Percentiles rank a stretch among this genome's conserved stretches.
Conservation (phyloP, 1,140 invertebrate species). For the Trigoniulus corallinus region DNA sequence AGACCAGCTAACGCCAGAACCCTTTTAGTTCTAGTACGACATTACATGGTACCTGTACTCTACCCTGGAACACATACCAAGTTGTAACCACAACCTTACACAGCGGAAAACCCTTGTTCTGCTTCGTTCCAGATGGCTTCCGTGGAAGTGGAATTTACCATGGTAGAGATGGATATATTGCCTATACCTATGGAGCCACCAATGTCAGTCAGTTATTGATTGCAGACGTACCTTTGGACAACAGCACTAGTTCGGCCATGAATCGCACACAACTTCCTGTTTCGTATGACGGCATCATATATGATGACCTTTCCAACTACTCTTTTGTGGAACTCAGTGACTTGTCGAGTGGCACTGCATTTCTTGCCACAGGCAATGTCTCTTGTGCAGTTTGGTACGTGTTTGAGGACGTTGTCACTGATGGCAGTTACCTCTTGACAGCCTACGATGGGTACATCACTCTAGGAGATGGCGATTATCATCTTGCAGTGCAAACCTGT, state of each 20-base stretch:
- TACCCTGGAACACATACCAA: too few species aligned
- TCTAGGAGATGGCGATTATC: background rate
- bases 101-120: too few species aligned
- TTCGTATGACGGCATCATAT: background rate
- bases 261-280: background rate
- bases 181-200: background rate
- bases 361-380: background rate
- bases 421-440: background rate
- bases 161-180: background rate
- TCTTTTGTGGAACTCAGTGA: background rate
- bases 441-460: background rate
- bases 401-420: background rate
- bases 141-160: background rate
- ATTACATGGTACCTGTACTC: too few species aligned
- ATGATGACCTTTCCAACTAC: background rate
- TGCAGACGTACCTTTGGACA: background rate
- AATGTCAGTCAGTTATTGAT: background rate
- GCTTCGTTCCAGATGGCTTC: background rate
- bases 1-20: too few species aligned
- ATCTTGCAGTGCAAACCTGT: background rate
- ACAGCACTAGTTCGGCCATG: too few species aligned
- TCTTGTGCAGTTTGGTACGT: background rate
- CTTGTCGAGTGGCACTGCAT: background rate
- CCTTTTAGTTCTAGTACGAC: too few species aligned
- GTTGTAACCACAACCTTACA: too few species aligned